A percentile compares a stretch with the other conserved stretches of the same genome.
phyloP scores from a whole-genome alignment of 2,888 invertebrate genomes.

The Synanthedon formicaeformis region DNA sequence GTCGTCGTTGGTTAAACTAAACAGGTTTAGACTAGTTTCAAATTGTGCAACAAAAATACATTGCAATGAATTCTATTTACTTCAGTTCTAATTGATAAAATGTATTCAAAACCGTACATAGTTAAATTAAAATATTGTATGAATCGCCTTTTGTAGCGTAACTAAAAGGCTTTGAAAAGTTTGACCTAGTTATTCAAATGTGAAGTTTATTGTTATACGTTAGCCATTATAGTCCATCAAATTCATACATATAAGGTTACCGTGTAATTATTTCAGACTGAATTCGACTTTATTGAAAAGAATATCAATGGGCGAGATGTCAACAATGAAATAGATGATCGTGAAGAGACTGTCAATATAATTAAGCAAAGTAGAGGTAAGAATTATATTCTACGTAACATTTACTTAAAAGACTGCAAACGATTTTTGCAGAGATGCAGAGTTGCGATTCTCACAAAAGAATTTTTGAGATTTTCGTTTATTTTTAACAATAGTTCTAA shows the following conservation, averaged over 20 bases:
- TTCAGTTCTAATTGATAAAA: slow-evolving; percentile 5
- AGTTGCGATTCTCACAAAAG: too few species aligned
- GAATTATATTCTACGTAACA: background rate
- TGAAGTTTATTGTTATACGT: slow-evolving; percentile 31
- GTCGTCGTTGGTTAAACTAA: too few species aligned
- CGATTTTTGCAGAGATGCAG: too few species aligned
- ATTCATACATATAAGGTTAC: slow-evolving; percentile 17
- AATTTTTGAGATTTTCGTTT: too few species aligned
- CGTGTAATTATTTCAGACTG: slow-evolving; percentile 19
- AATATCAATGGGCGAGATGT: slow-evolving; percentile 8
- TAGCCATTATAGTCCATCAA: slow-evolving; percentile 31
- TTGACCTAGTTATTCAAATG: slow-evolving; percentile 48
- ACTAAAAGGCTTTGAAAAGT: slow-evolving; percentile 35
- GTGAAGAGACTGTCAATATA: slow-evolving; percentile 4
- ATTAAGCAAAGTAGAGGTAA: slow-evolving; percentile 8
- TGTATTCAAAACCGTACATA: slow-evolving; percentile 32
- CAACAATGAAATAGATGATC: slow-evolving; percentile 8
- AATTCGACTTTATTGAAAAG: slow-evolving; percentile 8
- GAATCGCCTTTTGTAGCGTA: slow-evolving; percentile 30
- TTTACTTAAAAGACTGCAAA: too few species aligned
- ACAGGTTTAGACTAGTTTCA: too few species aligned
- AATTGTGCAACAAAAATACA: too few species aligned
- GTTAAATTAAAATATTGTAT: slow-evolving; percentile 55
- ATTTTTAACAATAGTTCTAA: too few species aligned
- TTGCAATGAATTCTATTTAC: too few species aligned